Evolutionary conservation across 2,797 vertebrate genomes (phyloP).

Genomic region (Hemibagrus guttatus): DNA sequence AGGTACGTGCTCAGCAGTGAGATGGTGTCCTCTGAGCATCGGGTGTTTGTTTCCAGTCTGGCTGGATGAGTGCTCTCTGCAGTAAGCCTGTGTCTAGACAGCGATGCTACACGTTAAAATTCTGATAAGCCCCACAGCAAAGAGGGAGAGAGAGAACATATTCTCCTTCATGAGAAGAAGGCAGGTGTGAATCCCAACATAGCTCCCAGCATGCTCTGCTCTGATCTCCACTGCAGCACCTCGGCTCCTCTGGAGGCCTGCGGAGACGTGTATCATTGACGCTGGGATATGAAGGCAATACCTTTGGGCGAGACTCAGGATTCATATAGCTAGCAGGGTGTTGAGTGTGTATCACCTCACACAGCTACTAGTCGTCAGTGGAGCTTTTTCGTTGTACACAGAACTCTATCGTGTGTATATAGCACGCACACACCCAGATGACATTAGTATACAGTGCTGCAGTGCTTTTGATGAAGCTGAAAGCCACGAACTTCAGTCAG

Average conservation of each 20-base stretch:
- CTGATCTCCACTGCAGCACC: constrained; percentile 63
- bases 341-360: constrained; percentile 36
- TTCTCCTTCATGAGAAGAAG: constrained; percentile 48
- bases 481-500: constrained; percentile 13
- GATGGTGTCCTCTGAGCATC: constrained; percentile 19
- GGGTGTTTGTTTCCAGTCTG: constrained; percentile 27
- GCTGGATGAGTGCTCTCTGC: constrained; percentile 31
- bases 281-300: constrained; percentile 36
- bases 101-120: constrained; percentile 51
- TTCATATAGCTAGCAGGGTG: constrained; percentile 41
- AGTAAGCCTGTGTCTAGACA: constrained; percentile 57
- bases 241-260: constrained; percentile 43
- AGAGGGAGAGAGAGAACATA: constrained; percentile 34
- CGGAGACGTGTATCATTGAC: constrained; percentile 47
- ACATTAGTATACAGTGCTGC: constrained; percentile 27
- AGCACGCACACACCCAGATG: background rate
- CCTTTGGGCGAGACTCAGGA: constrained; percentile 39
- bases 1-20: background rate
- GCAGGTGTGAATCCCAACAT: constrained; percentile 57
- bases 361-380: constrained; percentile 19
- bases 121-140: constrained; percentile 53
- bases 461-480: constrained; percentile 11
- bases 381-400: constrained; percentile 4
- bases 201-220: constrained; percentile 56
- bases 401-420: background rate